Evolutionary conservation across 2,113 vertebrate genomes (phyloP).

Genomic region (Passer domesticus): DNA sequence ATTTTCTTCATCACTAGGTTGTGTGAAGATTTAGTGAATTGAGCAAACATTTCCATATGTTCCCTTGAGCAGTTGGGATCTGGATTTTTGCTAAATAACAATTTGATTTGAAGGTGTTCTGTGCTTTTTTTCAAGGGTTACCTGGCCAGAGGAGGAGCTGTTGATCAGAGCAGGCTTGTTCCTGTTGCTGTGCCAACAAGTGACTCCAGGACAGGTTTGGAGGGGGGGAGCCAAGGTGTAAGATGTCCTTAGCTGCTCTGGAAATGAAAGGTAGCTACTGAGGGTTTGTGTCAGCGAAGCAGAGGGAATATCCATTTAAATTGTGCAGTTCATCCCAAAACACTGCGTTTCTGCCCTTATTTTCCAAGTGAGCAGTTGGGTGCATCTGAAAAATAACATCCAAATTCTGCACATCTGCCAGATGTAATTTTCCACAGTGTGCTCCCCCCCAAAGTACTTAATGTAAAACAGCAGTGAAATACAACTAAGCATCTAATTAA

Average conservation of each 20-base stretch:
- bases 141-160: not conserved
- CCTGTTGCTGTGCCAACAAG: not conserved
- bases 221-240: not conserved
- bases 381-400: not conserved
- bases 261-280: not conserved
- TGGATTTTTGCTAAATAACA: not conserved
- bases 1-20: not conserved
- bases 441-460: rapidly evolving
- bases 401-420: not conserved
- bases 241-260: not conserved
- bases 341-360: rapidly evolving
- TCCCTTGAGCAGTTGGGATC: not conserved
- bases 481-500: not conserved
- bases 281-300: not conserved
- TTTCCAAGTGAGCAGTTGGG: not conserved
- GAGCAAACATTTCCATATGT: not conserved
- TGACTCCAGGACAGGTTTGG: not conserved
- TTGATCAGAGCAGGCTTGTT: not conserved
- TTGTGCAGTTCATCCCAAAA: rapidly evolving
- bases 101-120: rapidly evolving
- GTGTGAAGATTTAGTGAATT: not conserved
- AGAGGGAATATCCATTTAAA: not conserved
- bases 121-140: not conserved
- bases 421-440: not conserved
- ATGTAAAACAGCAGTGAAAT: not conserved